These are phyloP conservation scores for Spea multiplicata DNA, from an alignment of 2,113 vertebrate genomes.

Conservation along the genomic window DNA sequence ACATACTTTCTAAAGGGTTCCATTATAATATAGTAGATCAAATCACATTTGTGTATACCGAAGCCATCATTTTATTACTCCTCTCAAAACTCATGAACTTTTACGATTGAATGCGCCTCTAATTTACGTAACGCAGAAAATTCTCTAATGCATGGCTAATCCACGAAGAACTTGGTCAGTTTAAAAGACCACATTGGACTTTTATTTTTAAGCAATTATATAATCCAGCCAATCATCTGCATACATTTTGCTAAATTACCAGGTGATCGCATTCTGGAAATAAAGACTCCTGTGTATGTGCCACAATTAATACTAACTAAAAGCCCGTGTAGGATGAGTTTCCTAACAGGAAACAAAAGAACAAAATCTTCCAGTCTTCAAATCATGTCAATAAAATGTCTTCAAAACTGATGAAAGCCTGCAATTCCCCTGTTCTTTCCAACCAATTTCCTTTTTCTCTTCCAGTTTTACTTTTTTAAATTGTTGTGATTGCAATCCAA, in stretches of 20 bases:
- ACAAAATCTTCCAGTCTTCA: slow-evolving; percentile 64
- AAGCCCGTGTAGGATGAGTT: slow-evolving; percentile 40
- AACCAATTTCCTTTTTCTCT: slow-evolving; percentile 71
- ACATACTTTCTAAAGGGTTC: no score
- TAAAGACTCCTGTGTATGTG: not conserved
- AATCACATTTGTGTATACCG: no score
- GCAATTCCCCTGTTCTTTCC: slow-evolving; percentile 75
- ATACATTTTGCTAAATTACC: not conserved
- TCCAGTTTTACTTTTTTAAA: slow-evolving; percentile 68
- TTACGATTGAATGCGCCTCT: no score
- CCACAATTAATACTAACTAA: slow-evolving; percentile 23
- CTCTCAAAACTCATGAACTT: no score
- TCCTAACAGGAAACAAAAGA: slow-evolving; percentile 58
- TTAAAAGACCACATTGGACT: no score
- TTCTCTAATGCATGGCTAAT: no score
- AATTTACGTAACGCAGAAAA: no score
- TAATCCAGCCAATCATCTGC: no score
- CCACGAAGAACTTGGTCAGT: no score
- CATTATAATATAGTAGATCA: no score
- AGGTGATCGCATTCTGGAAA: not conserved
- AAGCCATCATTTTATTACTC: no score
- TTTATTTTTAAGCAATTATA: no score
- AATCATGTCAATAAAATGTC: slow-evolving; percentile 65
- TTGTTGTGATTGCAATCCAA: slow-evolving; percentile 72
- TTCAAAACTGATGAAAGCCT: slow-evolving; percentile 68